These are phyloP conservation scores for Tipula vernalis DNA, from an alignment of 2,888 invertebrate species.

Conservation along the genomic window DNA sequence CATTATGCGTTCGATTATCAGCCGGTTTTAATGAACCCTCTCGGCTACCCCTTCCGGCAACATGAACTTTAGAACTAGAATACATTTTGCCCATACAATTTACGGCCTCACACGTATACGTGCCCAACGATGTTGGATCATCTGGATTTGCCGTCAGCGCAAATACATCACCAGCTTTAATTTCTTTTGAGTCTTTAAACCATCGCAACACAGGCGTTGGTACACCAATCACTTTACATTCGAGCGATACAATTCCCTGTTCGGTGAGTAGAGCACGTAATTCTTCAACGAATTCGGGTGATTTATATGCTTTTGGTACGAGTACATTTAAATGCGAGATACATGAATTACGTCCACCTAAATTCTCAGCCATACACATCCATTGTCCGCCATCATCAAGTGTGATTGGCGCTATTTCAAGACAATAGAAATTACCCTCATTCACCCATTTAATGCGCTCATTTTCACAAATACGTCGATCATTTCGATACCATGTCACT, in stretches of 20 bases:
- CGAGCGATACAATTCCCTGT: slow-evolving; percentile 78
- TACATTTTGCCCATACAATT: slow-evolving; percentile 80
- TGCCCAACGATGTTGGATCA: slow-evolving; percentile 75
- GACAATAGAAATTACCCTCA: slow-evolving; percentile 76
- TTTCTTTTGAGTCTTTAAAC: slow-evolving; percentile 78
- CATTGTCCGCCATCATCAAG: slow-evolving; percentile 74
- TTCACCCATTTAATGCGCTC: slow-evolving; percentile 64
- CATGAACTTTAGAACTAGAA: slow-evolving; percentile 74
- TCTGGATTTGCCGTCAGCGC: slow-evolving; percentile 73
- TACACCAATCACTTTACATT: slow-evolving; percentile 86
- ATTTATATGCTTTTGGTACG: slow-evolving; percentile 81
- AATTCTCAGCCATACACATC: slow-evolving; percentile 73
- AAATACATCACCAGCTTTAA: slow-evolving; percentile 81
- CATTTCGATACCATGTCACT: slow-evolving; percentile 81
- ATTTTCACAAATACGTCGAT: slow-evolving; percentile 57
- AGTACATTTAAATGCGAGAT: slow-evolving; percentile 63
- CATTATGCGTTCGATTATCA: slow-evolving; percentile 38
- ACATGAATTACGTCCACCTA: slow-evolving; percentile 60
- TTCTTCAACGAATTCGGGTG: slow-evolving; percentile 77
- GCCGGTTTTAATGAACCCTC: slow-evolving; percentile 57
- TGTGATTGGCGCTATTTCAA: slow-evolving; percentile 69
- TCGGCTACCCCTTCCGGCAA: slow-evolving; percentile 57
- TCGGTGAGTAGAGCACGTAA: slow-evolving; percentile 71
- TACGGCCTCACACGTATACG: slow-evolving; percentile 75
- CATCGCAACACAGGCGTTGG: slow-evolving; percentile 66